Base-by-base conservation (phyloP, 2,797 vertebrate species). In the Sebastes kiyomatsui region DNA sequence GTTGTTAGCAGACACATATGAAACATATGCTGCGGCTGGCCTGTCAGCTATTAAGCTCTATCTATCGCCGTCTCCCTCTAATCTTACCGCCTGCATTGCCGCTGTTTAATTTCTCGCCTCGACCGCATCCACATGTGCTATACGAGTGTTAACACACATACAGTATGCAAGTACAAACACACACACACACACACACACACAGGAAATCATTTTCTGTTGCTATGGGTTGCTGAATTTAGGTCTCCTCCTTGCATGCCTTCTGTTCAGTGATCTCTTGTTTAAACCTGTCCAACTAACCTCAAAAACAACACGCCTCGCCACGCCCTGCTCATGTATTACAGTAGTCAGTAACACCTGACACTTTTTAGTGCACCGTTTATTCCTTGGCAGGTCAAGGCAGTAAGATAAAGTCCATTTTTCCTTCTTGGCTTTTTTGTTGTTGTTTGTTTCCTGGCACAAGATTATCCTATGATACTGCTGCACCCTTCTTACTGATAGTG, bases 11-110 rank as follows among this genome's bases (percentile, higher is more conserved):
- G 66, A 86, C 80, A 73, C 84, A 73, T 67, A 83, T 67, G 77
- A 85, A 88, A 85, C 87, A 92, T 86, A 88, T 85, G 86, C 67
- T 79, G 78, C 76, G 18, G 80, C 55, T 30, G 62, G 55, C 49
- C 80, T 84, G 82, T 86, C 84, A 81, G 76, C 54, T 49, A 70
- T 85, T 80, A 86, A 80, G 77, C 77, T 66, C 16, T 22, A 28
- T 72, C 82, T 20, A 68, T 85, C 62, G 46, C 77, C 1, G 18
- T 66, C 74, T 75, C 64, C 35, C 85, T 86, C 72, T 85, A 85
- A 85, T 88, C 84, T 80, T 55, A 42, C 72, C 1, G 55, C 66
- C 42, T 42, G 66, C 28, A 7, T 54, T n/a, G 16, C 38, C 35
- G 59, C 27, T 10, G 72, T 74, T 80, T 68, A 23, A 79, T 72